Evolutionary conservation across 1,140 invertebrate species (phyloP), one percentile per base, ranked within the genome.

Genomic region (Maniola jurtina): DNA sequence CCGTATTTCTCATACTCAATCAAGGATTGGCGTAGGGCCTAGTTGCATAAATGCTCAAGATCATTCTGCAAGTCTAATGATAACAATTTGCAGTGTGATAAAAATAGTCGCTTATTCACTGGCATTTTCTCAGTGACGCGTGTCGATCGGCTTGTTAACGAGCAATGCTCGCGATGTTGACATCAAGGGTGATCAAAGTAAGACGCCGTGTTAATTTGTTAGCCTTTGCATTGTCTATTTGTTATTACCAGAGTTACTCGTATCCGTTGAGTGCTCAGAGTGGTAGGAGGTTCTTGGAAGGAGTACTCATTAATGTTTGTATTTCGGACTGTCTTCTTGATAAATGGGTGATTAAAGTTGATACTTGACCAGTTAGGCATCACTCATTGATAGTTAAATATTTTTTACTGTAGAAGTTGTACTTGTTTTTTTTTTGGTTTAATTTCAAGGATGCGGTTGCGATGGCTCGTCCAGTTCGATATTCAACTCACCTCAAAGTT

Each of bases 91-190:
- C 47, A 47, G 35, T 42, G 16, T 5, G 52, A 25, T 61, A 66
- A 47, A 66, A 61, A 66, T 66, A 66, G 55, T 47, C 4, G 5
- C 50, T 57, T 57, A 67, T 67, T 67, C 65, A 67, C 50, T 34
- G 50, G 33, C 38, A 52, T 62, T 52, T 14, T 54, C 60, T 65
- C 68, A 68, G 77, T 79, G 79, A 81, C 80, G 71, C 70, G 62
- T 68, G 76, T 73, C 80, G 74, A 82, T 78, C 71, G 72, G 77
- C 70, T 86, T 84, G 75, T 84, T 86, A 86, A 86, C 80, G 80
- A 84, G 83, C 66, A 66, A 76, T 75, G 79, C 74, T 59, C 59
- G 70, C 56, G 59, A 83, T 83, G 77, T 77, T 80, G 83, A 86
- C 81, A 79, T 69, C 45, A 65, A 66, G 64, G 45, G 52, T 81